Evolutionary conservation across 2,797 vertebrate species (phyloP).

Genomic region (Gila robusta): DNA sequence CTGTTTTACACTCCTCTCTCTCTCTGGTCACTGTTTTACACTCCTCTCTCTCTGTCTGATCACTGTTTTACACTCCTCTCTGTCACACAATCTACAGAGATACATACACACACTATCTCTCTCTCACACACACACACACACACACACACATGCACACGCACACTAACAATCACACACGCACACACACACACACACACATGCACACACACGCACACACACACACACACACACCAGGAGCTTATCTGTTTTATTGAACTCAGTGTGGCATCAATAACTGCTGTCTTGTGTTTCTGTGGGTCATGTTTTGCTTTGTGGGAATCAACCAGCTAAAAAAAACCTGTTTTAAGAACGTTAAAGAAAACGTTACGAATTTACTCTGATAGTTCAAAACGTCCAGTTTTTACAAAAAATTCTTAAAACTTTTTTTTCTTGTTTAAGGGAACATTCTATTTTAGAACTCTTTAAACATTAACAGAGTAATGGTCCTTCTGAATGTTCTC

Average conservation of each 20-base stretch:
- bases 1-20: constrained; percentile 28
- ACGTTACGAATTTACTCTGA: too few species aligned
- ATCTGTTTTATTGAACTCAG: neutral
- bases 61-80: constrained; percentile 45
- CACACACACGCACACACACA: neutral
- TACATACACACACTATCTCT: too few species aligned
- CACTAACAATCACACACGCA: neutral
- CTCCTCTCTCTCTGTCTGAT: constrained; percentile 50
- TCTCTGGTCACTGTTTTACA: constrained; percentile 59
- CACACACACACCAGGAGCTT: neutral
- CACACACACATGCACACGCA: neutral
- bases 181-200: neutral
- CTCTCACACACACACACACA: too few species aligned
- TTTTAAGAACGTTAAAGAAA: neutral
- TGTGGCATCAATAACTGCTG: neutral
- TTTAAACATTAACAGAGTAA: neutral
- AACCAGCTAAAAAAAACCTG: accelerated
- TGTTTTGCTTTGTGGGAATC: neutral
- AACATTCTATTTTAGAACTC: neutral
- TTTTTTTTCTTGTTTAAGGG: neutral
- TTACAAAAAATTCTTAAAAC: too few species aligned
- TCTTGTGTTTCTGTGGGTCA: neutral
- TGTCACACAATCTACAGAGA: too few species aligned
- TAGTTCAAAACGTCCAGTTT: neutral
- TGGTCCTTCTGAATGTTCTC: neutral